phyloP scores from a whole-genome alignment of 1,140 invertebrate species.

The Tetramorium alpestre region DNA sequence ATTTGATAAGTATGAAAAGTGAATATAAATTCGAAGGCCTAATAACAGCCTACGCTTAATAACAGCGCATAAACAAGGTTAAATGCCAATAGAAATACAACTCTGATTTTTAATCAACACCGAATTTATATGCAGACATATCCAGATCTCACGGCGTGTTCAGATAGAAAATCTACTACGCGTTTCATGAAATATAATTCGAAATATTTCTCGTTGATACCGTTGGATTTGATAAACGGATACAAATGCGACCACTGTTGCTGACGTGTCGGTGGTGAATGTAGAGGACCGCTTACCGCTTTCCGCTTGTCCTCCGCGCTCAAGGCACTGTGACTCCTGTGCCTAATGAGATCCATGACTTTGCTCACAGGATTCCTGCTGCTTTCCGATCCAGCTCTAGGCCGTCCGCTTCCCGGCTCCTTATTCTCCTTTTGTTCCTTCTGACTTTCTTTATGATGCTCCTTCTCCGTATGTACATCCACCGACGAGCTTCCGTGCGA shows the following conservation, averaged over 20 bases:
- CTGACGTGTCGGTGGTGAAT: neutral
- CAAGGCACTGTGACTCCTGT: constrained; percentile 90
- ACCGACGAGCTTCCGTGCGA: constrained; percentile 79
- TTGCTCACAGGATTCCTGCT: constrained; percentile 91
- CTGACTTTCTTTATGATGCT: constrained; percentile 72
- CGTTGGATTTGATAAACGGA: neutral
- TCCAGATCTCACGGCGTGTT: no score
- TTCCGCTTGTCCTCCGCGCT: constrained; percentile 90
- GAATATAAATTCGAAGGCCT: neutral
- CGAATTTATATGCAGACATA: neutral
- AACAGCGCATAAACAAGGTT: neutral
- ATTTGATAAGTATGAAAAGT: neutral
- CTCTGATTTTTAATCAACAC: neutral
- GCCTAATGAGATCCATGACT: constrained; percentile 95
- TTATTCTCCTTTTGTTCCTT: constrained; percentile 78
- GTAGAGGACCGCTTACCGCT: constrained; percentile 88
- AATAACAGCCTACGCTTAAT: neutral
- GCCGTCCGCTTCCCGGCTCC: constrained; percentile 78
- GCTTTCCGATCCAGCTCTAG: constrained; percentile 86
- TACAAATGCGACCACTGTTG: neutral
- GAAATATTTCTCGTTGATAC: neutral
- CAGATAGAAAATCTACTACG: neutral
- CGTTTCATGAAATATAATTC: neutral
- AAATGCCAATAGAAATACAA: neutral
- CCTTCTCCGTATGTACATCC: constrained; percentile 80